These are phyloP conservation scores for Charanyca ferruginea DNA, from an alignment of 2,888 invertebrate genomes.

Conservation along the genomic window DNA sequence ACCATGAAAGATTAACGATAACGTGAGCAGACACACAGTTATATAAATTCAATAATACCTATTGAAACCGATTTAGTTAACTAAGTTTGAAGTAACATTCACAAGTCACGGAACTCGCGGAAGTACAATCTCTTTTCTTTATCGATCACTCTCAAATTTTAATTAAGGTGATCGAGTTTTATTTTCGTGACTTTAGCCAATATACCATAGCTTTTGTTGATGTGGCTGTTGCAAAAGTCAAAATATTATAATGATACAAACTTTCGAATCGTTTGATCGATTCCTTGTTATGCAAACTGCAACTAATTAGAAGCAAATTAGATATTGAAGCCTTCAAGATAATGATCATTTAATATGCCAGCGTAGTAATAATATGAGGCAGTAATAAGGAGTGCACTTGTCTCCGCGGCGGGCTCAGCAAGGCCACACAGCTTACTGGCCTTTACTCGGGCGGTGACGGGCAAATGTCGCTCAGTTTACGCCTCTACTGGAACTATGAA, in stretches of 20 bases:
- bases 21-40: conserved; percentile 49
- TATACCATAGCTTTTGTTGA: conserved; percentile 24
- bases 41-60: conserved; percentile 58
- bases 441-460: conserved; percentile 81
- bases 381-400: conserved; percentile 78
- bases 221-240: conserved; percentile 8
- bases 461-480: conserved; percentile 76
- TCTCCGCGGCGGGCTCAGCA: conserved; percentile 73
- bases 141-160: conserved; percentile 56
- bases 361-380: conserved; percentile 33
- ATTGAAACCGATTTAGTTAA: conserved; percentile 42
- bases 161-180: conserved; percentile 70
- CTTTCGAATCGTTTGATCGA: conserved; percentile 40
- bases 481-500: conserved; percentile 53
- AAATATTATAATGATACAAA: conserved; percentile 12
- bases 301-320: conserved; percentile 39
- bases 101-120: conserved; percentile 61
- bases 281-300: conserved; percentile 22
- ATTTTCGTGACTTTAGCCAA: conserved; percentile 56
- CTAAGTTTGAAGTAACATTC: conserved; percentile 45
- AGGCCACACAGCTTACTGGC: conserved; percentile 80
- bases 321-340: conserved; percentile 41
- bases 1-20: conserved; percentile 40
- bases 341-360: conserved; percentile 45
- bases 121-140: conserved; percentile 66